These are phyloP conservation scores for Drosophila trichaetosa DNA, from an alignment of 2,888 invertebrate species.

Conservation along the genomic window DNA sequence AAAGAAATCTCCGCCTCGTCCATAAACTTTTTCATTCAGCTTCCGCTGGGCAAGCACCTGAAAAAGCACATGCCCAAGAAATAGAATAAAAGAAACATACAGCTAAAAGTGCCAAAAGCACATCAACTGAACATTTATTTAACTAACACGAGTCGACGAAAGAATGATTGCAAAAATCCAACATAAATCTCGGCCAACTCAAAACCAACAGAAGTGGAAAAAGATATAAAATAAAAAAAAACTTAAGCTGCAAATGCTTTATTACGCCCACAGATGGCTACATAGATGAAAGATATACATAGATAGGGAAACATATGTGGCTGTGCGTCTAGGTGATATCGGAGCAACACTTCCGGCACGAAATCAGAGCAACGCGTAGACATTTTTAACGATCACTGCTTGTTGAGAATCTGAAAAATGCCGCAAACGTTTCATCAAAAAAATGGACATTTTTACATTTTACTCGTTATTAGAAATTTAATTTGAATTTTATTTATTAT, in stretches of 20 bases:
- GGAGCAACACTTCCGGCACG: conserved; percentile 69
- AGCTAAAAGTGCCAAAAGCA: conserved; percentile 34
- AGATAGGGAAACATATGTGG: conserved; percentile 11
- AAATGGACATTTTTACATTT: conserved; percentile 12
- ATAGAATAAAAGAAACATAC: conserved; percentile 11
- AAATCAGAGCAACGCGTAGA: conserved; percentile 43
- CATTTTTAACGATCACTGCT: conserved; percentile 27
- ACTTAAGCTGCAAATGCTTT: conserved; percentile 72
- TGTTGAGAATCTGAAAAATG: conserved; percentile 54
- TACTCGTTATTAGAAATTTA: conserved; percentile 54
- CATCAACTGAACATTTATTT: conserved; percentile 73
- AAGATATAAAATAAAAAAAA: conserved; percentile 44
- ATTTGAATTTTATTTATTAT: conserved; percentile 74
- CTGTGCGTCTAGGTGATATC: conserved; percentile 53
- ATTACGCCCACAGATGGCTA: conserved; percentile 74
- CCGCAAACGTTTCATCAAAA: conserved; percentile 49
- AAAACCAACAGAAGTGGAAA: conserved; percentile 44
- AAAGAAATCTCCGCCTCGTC: conserved; percentile 16
- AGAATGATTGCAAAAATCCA: conserved; percentile 78
- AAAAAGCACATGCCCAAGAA: conserved; percentile 50
- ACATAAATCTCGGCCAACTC: conserved; percentile 68
- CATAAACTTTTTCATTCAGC: conserved; percentile 31
- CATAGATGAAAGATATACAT: conserved; percentile 55
- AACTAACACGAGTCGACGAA: conserved; percentile 52
- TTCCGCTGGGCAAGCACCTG: conserved; percentile 68